Evolutionary conservation across 2,888 invertebrate species (phyloP), one percentile per base, ranked within the genome.

Genomic region (Caenorhabditis imperialis): DNA sequence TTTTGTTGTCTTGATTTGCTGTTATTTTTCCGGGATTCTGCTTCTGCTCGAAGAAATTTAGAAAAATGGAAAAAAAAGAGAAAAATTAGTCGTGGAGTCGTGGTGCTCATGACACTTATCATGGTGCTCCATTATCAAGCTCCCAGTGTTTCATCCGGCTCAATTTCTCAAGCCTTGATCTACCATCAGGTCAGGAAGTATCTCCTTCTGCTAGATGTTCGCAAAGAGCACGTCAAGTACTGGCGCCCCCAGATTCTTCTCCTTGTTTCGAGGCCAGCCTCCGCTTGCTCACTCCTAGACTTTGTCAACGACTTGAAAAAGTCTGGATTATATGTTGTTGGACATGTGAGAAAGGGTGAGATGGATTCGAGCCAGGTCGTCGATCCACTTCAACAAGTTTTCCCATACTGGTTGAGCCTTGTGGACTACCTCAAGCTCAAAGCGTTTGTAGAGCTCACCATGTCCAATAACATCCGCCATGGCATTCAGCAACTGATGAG

Each of bases 271-370:
- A 94, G 95, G 69, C 98, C 98, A 0, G 91, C 96, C 10, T 93
- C 94, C 7, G 92, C 93, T 12, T 94, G 94, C 86, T 95, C 96
- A 0, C 91, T 98, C 44, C 95, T 99, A 37, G 94, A 95, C 89
- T 99, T 99, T 89, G 94, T 96, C 14, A 99, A 99, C 86, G 98
- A 97, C 88, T 91, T 99, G 88, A 99, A 99, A 88, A 99, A 99
- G 88, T 89, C 90, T 65, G 93, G 94, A 1, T 90, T 95, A 1
- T 95, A 94, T 86, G 93, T 95, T 6, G 91, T 95, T 79, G 95
- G 94, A 0, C 94, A 95, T 42, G 86, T 87, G 5, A 74, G 81
- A 45, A 79, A 81, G 30, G 86, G 85, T 40, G 81, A 84, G 8
- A 81, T 90, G 33, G 89, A 91, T 16, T 89, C 91, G 14, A 86